Percentiles rank a stretch among this genome's conserved stretches.
phyloP scores from a whole-genome alignment of 2,797 vertebrate genomes.

The Sebastes vulpes region DNA sequence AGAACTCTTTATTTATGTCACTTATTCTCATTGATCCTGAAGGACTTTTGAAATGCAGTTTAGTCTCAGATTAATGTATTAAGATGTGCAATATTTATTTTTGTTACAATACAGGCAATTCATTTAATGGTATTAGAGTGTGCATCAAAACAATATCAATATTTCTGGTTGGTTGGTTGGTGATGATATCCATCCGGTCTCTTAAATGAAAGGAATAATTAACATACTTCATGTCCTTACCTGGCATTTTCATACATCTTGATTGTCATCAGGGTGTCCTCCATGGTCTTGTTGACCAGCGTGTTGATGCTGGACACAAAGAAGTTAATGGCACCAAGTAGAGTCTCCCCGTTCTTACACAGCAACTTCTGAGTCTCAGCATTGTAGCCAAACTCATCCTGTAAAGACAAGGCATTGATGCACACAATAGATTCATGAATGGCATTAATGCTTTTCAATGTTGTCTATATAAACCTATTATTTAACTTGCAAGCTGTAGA shows the following conservation, averaged over 20 bases:
- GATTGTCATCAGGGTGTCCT: conserved; percentile 96
- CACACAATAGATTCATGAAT: background rate
- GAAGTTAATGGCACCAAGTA: conserved; percentile 96
- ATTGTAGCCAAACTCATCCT: conserved; percentile 99
- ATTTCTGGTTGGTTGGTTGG: background rate
- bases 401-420: background rate
- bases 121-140: background rate
- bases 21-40: background rate
- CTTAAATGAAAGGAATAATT: background rate
- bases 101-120: background rate
- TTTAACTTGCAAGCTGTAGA: background rate
- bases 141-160: background rate
- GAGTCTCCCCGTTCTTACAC: conserved; percentile 96
- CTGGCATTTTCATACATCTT: conserved; percentile 96
- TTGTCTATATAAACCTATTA: background rate
- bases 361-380: conserved; percentile 97
- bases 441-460: background rate
- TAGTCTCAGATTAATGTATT: background rate
- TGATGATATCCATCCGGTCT: background rate
- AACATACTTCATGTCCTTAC: conserved; percentile 66
- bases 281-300: conserved; percentile 97
- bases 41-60: background rate
- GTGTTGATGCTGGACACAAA: conserved; percentile 99
- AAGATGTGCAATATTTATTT: background rate
- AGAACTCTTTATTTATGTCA: background rate